Conservation (phyloP, 2,888 invertebrate species). For the Lasioglossum leucozonium region DNA sequence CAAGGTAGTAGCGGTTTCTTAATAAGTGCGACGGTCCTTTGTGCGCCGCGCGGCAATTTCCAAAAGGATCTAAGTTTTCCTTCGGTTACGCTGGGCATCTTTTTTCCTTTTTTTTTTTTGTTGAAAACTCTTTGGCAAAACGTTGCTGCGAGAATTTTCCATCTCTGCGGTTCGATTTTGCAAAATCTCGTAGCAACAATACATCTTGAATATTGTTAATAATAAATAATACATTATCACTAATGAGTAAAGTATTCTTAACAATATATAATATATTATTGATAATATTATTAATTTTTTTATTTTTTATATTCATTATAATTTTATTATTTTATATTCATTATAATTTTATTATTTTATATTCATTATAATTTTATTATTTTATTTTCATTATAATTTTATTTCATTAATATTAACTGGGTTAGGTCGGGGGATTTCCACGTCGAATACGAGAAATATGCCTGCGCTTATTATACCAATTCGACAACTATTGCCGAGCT, state of each 20-base stretch:
- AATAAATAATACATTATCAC: too few relatives aligned
- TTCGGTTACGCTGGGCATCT: not conserved
- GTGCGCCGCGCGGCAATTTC: conserved; percentile 36
- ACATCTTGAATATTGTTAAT: too few relatives aligned
- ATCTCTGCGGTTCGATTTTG: conserved; percentile 13
- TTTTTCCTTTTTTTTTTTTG: conserved; percentile 10
- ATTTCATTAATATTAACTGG: not conserved
- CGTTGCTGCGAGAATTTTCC: conserved; percentile 7
- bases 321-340: too few relatives aligned
- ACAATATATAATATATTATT: too few relatives aligned
- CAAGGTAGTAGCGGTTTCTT: conserved; percentile 26
- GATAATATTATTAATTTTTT: too few relatives aligned
- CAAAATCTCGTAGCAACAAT: not conserved
- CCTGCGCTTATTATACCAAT: not conserved
- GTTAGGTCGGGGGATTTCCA: not conserved
- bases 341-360: too few relatives aligned
- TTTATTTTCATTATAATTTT: too few relatives aligned
- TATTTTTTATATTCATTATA: too few relatives aligned
- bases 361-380: too few relatives aligned
- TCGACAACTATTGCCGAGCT: conserved; percentile 2
- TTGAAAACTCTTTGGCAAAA: conserved; percentile 16
- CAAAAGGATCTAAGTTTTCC: conserved; percentile 13
- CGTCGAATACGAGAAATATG: not conserved
- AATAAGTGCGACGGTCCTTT: conserved; percentile 38
- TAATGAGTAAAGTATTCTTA: too few relatives aligned